phyloP scores from a whole-genome alignment of 2,797 vertebrate species.

The Platyrinchus mystaceus region DNA sequence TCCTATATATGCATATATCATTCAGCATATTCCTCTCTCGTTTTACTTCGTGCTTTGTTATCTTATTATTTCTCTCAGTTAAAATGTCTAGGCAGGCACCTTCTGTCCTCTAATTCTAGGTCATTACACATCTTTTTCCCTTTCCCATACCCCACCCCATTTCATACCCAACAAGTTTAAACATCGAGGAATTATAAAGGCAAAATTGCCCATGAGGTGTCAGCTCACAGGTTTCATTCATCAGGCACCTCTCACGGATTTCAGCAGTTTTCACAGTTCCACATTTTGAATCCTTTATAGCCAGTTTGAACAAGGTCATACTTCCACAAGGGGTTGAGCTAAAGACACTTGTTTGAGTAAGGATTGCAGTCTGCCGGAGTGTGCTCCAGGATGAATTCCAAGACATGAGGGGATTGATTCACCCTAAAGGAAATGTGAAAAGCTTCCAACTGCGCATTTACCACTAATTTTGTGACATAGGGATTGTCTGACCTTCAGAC shows the following conservation, averaged over 20 bases:
- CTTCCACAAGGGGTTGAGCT: background rate
- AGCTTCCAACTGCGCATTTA: background rate
- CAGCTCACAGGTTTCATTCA: background rate
- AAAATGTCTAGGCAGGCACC: background rate
- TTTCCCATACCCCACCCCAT: background rate
- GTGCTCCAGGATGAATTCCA: background rate
- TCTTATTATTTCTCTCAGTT: background rate
- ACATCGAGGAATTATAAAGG: background rate
- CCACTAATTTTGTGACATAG: background rate
- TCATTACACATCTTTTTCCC: background rate
- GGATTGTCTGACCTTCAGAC: background rate
- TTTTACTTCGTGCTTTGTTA: background rate
- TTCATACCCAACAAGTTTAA: background rate
- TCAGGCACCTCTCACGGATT: background rate
- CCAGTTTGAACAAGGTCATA: background rate
- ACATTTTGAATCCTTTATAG: background rate
- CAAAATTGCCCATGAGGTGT: background rate
- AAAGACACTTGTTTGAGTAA: background rate
- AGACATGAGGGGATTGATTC: background rate
- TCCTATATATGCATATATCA: background rate
- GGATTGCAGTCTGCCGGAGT: background rate
- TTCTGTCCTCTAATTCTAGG: background rate
- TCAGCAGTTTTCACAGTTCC: background rate
- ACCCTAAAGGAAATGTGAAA: background rate
- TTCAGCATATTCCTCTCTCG: background rate